Evolutionary conservation across 2,113 vertebrate genomes (phyloP), one percentile per base, ranked within the genome.

Genomic region (Falcunculus frontatus): DNA sequence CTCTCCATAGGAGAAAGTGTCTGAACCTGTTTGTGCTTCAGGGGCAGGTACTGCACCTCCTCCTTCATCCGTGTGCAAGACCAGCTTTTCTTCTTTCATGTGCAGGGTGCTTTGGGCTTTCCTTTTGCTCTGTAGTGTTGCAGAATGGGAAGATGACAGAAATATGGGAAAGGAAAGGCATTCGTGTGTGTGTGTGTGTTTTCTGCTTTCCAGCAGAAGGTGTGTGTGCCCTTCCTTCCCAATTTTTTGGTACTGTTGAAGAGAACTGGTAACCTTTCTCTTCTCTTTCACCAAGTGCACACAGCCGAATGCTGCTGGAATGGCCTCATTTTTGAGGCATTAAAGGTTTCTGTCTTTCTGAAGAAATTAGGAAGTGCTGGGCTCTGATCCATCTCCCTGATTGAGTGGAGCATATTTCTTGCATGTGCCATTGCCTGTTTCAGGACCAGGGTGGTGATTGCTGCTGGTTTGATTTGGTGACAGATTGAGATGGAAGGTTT

Each of bases 81-180:
- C 72, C 60, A 82, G 84, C 80, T 94, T 87, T 81, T 93, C 82
- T 73, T 64, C 89, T 94, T 91, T 74, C 62, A 52, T 91, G 57
- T 91, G 76, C 53, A 25, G 79, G 35, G 33, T 92, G 64, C 89
- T 90, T 67, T 57, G 46, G 65, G 57, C 72, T 90, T 81, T 83
- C 59, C 35, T 55, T 90, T 42, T 78, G 44, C 53, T 84, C 70
- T 23, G 16, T 39, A 64, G 60, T 52, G 4, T 55, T 78, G 79
- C 49, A 59, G 59, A 35, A 80, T 16, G 39, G 77, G 72, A 84
- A 74, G 62, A 30, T 39, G 62, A 21, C 62, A 52, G 80, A 74
- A 89, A 59, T 29, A 12, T 0, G 4, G 53, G 65, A 60, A 65
- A 69, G 83, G 52, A 92, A 30, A 67, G 59, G 35, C 59, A 84